Evolutionary conservation across 2,113 vertebrate genomes (phyloP).

Genomic region (Nothocercus nigrocapillus): DNA sequence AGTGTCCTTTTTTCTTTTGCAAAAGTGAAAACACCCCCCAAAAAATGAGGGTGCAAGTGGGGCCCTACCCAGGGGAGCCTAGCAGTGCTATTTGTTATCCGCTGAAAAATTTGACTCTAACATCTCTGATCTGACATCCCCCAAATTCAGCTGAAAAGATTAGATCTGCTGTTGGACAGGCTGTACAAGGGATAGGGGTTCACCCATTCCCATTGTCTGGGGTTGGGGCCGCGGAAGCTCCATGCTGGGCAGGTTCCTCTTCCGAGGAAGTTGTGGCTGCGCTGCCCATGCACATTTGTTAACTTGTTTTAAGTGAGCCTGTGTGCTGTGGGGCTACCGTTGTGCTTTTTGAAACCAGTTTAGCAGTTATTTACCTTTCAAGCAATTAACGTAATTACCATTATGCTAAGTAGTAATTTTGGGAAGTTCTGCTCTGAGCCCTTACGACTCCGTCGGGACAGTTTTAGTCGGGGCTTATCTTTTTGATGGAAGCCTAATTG

Average conservation of each 20-base stretch:
- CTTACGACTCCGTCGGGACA: conserved; percentile 79
- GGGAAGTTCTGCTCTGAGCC: conserved; percentile 79
- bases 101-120: not conserved
- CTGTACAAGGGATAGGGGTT: not conserved
- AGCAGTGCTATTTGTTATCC: rapidly evolving
- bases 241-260: not conserved
- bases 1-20: not conserved
- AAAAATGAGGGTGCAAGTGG: not conserved
- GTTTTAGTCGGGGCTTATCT: conserved; percentile 82
- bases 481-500: conserved; percentile 87
- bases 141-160: not conserved
- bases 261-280: not conserved
- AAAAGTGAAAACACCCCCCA: not conserved
- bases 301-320: conserved; percentile 34
- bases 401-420: conserved; percentile 85
- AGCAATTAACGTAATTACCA: conserved; percentile 83
- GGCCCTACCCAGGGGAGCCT: not conserved
- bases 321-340: not conserved
- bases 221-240: not conserved
- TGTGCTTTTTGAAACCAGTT: conserved; percentile 73
- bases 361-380: conserved; percentile 86
- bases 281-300: conserved; percentile 3
- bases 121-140: rapidly evolving
- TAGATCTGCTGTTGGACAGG: too few relatives aligned
- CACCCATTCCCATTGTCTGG: not conserved